These are phyloP conservation scores for Drosophila tanythrix DNA, from an alignment of 2,888 invertebrate species.

Conservation along the genomic window DNA sequence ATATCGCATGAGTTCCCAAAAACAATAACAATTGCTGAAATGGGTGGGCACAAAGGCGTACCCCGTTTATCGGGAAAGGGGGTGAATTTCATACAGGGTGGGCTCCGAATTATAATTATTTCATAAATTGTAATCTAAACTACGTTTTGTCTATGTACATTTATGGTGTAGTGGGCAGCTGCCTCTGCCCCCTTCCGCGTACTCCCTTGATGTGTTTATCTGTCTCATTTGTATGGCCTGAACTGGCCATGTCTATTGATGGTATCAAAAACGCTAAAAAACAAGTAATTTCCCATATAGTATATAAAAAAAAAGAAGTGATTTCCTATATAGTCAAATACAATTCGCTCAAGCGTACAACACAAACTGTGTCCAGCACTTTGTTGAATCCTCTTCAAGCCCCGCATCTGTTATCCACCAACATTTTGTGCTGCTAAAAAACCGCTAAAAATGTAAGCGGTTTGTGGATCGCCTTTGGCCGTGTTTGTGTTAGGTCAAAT, in stretches of 20 bases:
- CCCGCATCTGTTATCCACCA: constrained; percentile 26
- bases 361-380: constrained; percentile 27
- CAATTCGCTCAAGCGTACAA: constrained; percentile 18
- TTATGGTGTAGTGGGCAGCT: not conserved
- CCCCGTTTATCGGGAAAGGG: not conserved
- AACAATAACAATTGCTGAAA: not conserved
- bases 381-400: constrained; percentile 6
- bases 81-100: not conserved
- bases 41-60: not conserved
- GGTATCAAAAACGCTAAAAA: constrained; percentile 9
- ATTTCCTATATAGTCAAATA: constrained; percentile 31
- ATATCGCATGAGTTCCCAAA: not conserved
- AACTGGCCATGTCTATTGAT: not conserved
- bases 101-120: not conserved
- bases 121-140: not conserved
- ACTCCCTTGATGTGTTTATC: not conserved
- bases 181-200: not conserved
- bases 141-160: not conserved
- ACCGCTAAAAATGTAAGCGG: constrained; percentile 63
- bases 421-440: constrained; percentile 31
- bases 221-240: not conserved
- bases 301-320: constrained; percentile 4
- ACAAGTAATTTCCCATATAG: constrained; percentile 20
- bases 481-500: constrained; percentile 33
- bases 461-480: constrained; percentile 27